Evolutionary conservation across 2,888 invertebrate genomes (phyloP).

Genomic region (Actias luna): DNA sequence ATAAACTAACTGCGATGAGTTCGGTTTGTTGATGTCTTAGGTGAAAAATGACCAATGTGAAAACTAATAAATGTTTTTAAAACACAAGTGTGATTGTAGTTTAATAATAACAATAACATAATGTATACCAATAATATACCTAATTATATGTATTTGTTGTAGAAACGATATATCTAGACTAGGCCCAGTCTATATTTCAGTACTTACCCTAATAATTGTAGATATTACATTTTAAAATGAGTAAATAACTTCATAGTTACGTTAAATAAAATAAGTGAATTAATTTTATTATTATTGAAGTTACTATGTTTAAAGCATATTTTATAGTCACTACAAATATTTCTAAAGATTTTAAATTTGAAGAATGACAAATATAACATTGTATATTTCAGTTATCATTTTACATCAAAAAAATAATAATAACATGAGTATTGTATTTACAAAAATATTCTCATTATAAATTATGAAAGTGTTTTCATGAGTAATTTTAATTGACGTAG

Average conservation of each 20-base stretch:
- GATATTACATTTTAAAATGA: no score
- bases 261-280: neutral
- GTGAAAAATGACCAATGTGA: conserved; percentile 75
- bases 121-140: neutral
- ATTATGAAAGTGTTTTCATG: no score
- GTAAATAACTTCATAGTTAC: no score
- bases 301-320: neutral
- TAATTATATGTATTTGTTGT: neutral
- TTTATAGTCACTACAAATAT: neutral
- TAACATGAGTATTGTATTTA: no score
- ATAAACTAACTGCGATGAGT: conserved; percentile 46
- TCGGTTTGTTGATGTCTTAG: conserved; percentile 67
- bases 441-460: no score
- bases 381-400: no score
- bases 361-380: neutral
- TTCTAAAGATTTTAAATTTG: neutral
- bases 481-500: no score
- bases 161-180: neutral
- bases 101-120: conserved; percentile 27
- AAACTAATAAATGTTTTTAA: conserved; percentile 76
- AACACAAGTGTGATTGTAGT: conserved; percentile 54
- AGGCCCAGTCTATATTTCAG: neutral
- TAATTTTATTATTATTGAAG: neutral
- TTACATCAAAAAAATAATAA: no score
- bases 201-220: neutral